Evolutionary conservation across 2,797 vertebrate species (phyloP), one percentile per base, ranked within the genome.

Genomic region (Kryptolebias ocellatus): DNA sequence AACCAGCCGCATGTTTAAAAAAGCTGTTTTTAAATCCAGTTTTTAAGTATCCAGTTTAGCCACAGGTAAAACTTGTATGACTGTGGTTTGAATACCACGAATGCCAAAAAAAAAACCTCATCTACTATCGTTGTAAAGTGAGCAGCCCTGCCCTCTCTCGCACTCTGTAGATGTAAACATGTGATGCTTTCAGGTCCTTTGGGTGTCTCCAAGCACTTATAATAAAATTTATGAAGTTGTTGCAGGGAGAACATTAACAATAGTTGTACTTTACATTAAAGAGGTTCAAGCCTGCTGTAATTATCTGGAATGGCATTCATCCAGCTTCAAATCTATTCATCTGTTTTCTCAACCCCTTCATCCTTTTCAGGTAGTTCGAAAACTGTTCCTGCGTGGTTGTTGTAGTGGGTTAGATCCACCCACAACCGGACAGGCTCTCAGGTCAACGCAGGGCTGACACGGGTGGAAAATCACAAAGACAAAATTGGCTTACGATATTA

Each of bases 281-380:
- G 51, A 64, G 52, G 31, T 50, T 61, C n/a, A 28, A 24, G 20
- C n/a, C 54, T 61, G n/a, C 10, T 60, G 16, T 64, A 37, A 50
- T 31, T 7, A 5, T 53, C 39, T 12, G 15, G 27, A 53, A 44
- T 77, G 67, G 42, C 56, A 16, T 69, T 47, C 18, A 53, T 63
- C 24, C 10, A 50, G 49, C 14, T 76, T 64, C 59, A 57, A 59
- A 56, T 67, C 42, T n/a, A 56, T 45, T 51, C 14, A 39, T 76
- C 2, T 42, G 31, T 70, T 61, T 63, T 60, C 54, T 50, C 54
- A 60, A 56, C 45, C 63, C 53, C 49, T 70, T 62, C 31, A 44
- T 44, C 24, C 37, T 53, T 34, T 31, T 29, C 4, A 14, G 15
- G 53, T 29, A 42, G 53, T 37, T 18, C 37, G 31, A 55, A 12